Percentiles rank a stretch among this genome's conserved stretches.
phyloP scores from a whole-genome alignment of 2,113 vertebrate genomes.

The Bambusicola thoracicus region DNA sequence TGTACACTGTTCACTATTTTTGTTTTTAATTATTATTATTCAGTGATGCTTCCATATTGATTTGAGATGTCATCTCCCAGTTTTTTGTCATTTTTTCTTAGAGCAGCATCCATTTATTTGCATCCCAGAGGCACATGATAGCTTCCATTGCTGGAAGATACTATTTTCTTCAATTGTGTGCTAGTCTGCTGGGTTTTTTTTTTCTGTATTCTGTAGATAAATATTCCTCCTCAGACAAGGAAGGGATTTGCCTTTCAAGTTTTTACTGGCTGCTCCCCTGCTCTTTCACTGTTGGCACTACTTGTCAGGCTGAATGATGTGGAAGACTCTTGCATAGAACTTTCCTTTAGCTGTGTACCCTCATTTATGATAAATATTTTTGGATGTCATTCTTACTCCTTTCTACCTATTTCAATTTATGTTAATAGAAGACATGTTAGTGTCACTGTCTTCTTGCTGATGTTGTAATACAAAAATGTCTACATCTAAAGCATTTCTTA shows the following conservation, averaged over 20 bases:
- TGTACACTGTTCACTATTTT: neutral
- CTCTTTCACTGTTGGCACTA: neutral
- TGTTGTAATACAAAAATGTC: neutral
- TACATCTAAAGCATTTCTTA: neutral
- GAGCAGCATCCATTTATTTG: neutral
- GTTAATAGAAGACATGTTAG: neutral
- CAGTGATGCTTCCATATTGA: neutral
- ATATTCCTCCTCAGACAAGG: neutral
- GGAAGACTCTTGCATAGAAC: neutral
- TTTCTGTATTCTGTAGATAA: neutral
- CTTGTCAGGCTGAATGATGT: neutral
- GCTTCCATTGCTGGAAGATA: neutral
- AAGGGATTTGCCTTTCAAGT: neutral
- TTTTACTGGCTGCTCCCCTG: neutral
- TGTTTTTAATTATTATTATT: neutral
- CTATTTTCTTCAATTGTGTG: neutral
- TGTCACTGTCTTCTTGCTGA: neutral
- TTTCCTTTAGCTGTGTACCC: neutral
- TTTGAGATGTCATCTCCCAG: neutral
- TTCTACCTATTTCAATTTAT: neutral
- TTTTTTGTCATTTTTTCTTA: neutral
- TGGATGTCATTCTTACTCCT: neutral
- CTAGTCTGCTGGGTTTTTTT: neutral
- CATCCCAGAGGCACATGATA: neutral
- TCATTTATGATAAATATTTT: neutral